These are phyloP conservation scores for Schlechtendalia chinensis DNA, from an alignment of 1,140 invertebrate species.

Conservation along the genomic window DNA sequence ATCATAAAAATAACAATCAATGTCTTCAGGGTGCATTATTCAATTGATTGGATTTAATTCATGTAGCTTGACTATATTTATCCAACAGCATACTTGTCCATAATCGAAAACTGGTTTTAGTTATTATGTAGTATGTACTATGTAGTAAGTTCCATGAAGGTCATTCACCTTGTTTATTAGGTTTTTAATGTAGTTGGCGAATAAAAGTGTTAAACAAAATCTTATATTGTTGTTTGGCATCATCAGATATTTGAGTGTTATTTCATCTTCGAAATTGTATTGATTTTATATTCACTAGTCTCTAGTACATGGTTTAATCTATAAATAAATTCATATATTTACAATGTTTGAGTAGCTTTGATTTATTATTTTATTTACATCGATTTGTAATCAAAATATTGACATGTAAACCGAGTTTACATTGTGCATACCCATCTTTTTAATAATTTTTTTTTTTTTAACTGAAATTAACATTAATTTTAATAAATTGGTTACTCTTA, in stretches of 20 bases:
- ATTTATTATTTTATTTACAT: not conserved
- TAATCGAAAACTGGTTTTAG: slow-evolving; percentile 39
- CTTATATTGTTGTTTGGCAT: slow-evolving; percentile 28
- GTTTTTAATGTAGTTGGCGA: slow-evolving; percentile 29
- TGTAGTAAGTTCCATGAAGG: slow-evolving; percentile 25
- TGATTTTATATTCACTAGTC: slow-evolving; percentile 8
- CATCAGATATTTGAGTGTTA: not conserved
- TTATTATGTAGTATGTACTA: slow-evolving; percentile 26
- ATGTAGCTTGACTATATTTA: slow-evolving; percentile 15
- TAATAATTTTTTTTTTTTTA: too few species aligned
- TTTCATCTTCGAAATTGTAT: not conserved
- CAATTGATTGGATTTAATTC: slow-evolving; percentile 37
- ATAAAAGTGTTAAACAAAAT: slow-evolving; percentile 28
- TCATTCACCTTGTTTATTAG: slow-evolving; percentile 45
- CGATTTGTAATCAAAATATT: not conserved
- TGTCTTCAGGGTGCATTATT: slow-evolving; percentile 14
- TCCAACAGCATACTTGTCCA: slow-evolving; percentile 25
- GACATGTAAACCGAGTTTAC: not conserved
- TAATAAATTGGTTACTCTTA: too few species aligned
- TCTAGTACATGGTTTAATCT: not conserved
- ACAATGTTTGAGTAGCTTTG: not conserved
- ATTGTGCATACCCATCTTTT: too few species aligned
- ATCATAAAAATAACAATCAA: slow-evolving; percentile 16
- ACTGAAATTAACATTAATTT: too few species aligned
- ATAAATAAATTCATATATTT: slow-evolving; percentile 5